Base-by-base conservation (phyloP, 2,797 vertebrate genomes). In the Hypotaenidia okinawae region DNA sequence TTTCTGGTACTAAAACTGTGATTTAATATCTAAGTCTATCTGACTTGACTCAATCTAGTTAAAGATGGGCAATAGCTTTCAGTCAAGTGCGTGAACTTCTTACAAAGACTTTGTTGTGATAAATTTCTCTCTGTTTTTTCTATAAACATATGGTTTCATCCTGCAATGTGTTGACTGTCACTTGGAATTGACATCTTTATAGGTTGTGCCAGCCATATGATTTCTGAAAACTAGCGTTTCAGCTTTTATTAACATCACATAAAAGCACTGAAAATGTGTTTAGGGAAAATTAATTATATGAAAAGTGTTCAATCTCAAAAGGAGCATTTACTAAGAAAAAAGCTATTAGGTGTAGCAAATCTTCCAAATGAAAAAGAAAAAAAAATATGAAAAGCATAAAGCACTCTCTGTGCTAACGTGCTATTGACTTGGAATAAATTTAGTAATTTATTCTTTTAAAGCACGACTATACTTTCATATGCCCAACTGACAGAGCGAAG, bases 171-270 rank as follows among this genome's bases (percentile, higher is more conserved):
- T 90, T 86, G 82, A 43, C 82, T 95, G 72, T 72, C 75, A 74
- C 78, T 92, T 92, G 58, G 82, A 93, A 92, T 91, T 1, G 5
- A 89, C 45, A 75, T 87, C 87, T 93, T 88, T 85, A 91, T 91
- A 89, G 57, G 43, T 39, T 92, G 72, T 91, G 72, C 78, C 69
- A 94, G 62, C 32, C 62, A 51, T 75, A 84, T 33, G 74, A 95
- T 69, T 93, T 90, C 77, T 82, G 67, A 88, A 95, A 95, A 90
- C 21, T 55, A 69, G 62, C 37, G 37, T 85, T 94, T 95, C 89
- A 84, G 78, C 54, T 95, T 87, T 92, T 92, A 89, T 95, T 93
- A 90, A 54, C 75, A 72, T 95, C 86, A 76, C 32, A 68, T 67
- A 79, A 78, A 78, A 92, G 37, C 35, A 67, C 32, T 87, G 81